Percentiles rank a stretch among this genome's conserved stretches.
phyloP scores from a whole-genome alignment of 2,113 vertebrate genomes.

The Dipodomys ordii region DNA sequence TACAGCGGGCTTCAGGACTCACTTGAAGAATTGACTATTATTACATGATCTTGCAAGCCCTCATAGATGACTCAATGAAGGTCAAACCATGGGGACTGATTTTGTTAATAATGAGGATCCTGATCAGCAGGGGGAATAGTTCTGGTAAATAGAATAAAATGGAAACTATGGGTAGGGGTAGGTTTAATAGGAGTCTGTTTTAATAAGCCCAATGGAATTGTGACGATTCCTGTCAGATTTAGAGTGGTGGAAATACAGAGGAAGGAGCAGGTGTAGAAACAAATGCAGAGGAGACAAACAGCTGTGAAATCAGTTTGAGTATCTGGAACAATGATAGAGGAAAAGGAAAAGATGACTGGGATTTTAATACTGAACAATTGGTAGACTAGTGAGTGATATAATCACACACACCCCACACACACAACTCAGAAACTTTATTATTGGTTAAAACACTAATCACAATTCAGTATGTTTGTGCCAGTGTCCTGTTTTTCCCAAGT shows the following conservation, averaged over 20 bases:
- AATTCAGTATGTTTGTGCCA: not conserved
- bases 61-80: not conserved
- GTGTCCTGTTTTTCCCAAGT: not conserved
- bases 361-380: conserved; percentile 1
- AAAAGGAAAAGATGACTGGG: not conserved
- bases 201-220: not conserved
- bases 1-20: not conserved
- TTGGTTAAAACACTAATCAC: not conserved
- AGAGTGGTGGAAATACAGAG: not conserved
- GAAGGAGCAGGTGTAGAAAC: not conserved
- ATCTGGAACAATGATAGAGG: not conserved
- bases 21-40: not conserved
- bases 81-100: not conserved
- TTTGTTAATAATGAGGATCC: not conserved
- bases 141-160: not conserved
- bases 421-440: not conserved
- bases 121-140: not conserved
- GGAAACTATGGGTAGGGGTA: not conserved
- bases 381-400: not conserved
- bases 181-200: not conserved
- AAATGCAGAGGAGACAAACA: not conserved
- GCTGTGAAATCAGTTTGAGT: not conserved
- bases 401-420: no score
- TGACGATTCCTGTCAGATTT: not conserved
- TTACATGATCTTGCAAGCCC: not conserved